Percentiles rank a stretch among this genome's conserved stretches.
Evolutionary conservation across 1,140 invertebrate genomes (phyloP).

Genomic region (Pseudomyrmex gracilis): DNA sequence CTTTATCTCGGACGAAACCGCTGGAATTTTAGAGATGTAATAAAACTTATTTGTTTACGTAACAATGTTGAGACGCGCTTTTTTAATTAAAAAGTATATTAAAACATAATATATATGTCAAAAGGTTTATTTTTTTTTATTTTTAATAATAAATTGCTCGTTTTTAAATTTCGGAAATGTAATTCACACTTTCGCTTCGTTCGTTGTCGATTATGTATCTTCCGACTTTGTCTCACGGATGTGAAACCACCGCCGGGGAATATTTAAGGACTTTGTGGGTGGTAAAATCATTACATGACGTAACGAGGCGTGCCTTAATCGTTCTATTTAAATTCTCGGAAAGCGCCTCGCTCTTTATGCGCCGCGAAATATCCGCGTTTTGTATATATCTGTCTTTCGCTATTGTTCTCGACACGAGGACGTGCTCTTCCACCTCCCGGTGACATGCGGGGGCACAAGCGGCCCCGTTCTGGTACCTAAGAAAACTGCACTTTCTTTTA

Average conservation of each 20-base stretch:
- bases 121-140: too few relatives aligned
- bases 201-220: too few relatives aligned
- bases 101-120: too few relatives aligned
- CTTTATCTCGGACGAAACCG: too few relatives aligned
- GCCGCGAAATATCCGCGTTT: neutral
- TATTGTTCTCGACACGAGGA: constrained; percentile 18
- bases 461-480: constrained; percentile 1
- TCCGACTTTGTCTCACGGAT: too few relatives aligned
- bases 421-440: neutral
- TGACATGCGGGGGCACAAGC: neutral
- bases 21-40: too few relatives aligned
- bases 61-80: too few relatives aligned
- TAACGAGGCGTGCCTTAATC: constrained; percentile 35
- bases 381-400: constrained; percentile 5
- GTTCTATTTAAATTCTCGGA: constrained; percentile 36
- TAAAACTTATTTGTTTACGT: too few relatives aligned
- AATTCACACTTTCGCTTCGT: too few relatives aligned
- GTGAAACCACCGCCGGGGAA: neutral
- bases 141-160: too few relatives aligned
- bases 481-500: constrained; percentile 77
- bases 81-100: too few relatives aligned
- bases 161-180: too few relatives aligned
- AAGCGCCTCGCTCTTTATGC: constrained; percentile 7
- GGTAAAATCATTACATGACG: constrained; percentile 31
- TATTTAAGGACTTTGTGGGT: neutral